Conservation (phyloP, 2,797 vertebrate species). For the Rhynchonycteris naso region DNA sequence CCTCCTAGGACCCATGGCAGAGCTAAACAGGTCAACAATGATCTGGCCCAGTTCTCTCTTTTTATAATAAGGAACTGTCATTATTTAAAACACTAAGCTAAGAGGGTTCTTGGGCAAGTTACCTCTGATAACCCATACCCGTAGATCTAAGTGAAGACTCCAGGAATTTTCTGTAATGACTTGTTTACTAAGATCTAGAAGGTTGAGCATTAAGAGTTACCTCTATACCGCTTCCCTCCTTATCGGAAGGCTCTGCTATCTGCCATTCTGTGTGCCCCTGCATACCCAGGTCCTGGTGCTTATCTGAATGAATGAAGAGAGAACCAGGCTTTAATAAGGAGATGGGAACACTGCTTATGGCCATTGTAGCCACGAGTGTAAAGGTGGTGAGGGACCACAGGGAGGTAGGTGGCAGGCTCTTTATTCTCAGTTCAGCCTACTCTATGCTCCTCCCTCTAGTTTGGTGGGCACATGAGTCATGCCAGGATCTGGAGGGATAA, state of each 20-base stretch:
- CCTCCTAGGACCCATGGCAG: neutral
- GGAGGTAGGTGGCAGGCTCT: neutral
- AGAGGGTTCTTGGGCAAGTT: neutral
- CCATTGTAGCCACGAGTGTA: neutral
- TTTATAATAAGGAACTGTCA: neutral
- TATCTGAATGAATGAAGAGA: neutral
- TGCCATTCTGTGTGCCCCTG: rapidly evolving
- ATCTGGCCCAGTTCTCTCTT: neutral
- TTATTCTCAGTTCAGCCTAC: neutral
- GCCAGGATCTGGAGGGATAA: neutral
- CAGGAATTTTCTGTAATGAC: neutral
- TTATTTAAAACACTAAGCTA: neutral
- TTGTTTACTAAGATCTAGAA: neutral
- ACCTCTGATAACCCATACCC: neutral
- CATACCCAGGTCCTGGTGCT: neutral
- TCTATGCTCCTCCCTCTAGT: no score
- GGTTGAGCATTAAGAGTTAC: neutral
- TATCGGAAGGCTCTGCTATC: neutral
- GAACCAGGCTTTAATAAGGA: neutral
- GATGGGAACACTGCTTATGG: neutral
- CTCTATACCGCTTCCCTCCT: neutral
- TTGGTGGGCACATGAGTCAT: neutral
- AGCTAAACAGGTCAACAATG: neutral
- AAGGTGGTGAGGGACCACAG: neutral
- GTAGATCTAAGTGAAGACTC: neutral